These are phyloP conservation scores for Shargacucullia verbasci DNA, from an alignment of 2,888 invertebrate genomes.

Conservation along the genomic window DNA sequence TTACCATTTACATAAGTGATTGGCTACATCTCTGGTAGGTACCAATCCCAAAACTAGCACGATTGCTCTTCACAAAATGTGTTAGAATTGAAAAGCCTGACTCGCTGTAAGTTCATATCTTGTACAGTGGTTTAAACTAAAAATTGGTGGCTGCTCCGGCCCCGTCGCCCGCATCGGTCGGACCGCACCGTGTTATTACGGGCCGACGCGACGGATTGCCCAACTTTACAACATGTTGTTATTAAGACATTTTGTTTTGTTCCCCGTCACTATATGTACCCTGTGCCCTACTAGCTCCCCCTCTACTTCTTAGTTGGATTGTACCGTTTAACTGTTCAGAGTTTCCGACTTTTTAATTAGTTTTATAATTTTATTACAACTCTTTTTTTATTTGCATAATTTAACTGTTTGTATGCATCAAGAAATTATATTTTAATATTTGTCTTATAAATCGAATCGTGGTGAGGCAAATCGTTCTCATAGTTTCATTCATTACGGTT, in stretches of 20 bases:
- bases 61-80: no score
- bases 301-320: slow-evolving; percentile 27
- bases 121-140: slow-evolving; percentile 41
- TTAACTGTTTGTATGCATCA: slow-evolving; percentile 11
- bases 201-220: slow-evolving; percentile 57
- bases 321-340: slow-evolving; percentile 26
- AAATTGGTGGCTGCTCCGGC: slow-evolving; percentile 53
- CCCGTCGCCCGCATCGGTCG: slow-evolving; percentile 55
- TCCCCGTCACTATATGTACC: slow-evolving; percentile 34
- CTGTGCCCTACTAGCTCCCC: slow-evolving; percentile 37
- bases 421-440: slow-evolving; percentile 1
- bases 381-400: slow-evolving; percentile 28
- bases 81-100: neutral
- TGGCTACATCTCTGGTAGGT: no score
- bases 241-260: slow-evolving; percentile 60
- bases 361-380: slow-evolving; percentile 21
- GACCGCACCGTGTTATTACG: slow-evolving; percentile 50
- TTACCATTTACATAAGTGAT: no score
- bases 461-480: slow-evolving; percentile 1
- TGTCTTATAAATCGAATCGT: neutral
- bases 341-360: slow-evolving; percentile 42
- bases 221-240: slow-evolving; percentile 58
- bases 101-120: slow-evolving; percentile 20
- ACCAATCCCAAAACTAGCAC: no score
- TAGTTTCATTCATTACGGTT: neutral